A percentile compares a stretch with the other conserved stretches of the same genome.
These are phyloP conservation scores for Spatulosminthurus flaviceps DNA, from an alignment of 2,888 invertebrate genomes.

Conservation along the genomic window DNA sequence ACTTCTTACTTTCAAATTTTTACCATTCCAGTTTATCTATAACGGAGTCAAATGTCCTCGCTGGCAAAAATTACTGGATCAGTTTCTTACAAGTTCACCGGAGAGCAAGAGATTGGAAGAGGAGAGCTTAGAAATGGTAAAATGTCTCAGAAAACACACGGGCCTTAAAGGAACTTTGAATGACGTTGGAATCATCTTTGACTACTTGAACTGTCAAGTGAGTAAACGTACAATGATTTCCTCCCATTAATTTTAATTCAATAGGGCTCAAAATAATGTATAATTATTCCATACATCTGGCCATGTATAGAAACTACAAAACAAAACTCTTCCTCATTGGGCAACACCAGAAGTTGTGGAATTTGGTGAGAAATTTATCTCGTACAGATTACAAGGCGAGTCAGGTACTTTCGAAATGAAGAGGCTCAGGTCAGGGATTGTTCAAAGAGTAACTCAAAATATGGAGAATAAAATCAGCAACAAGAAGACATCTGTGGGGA, in stretches of 20 bases:
- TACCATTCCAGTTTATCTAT: not conserved
- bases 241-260: too few species aligned
- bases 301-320: not conserved
- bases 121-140: not conserved
- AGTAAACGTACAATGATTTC: not conserved
- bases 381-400: not conserved
- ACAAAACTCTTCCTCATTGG: conserved; percentile 11
- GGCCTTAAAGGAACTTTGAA: not conserved
- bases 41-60: not conserved
- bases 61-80: not conserved
- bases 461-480: conserved; percentile 9
- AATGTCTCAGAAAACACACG: not conserved
- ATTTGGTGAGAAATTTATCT: not conserved
- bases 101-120: not conserved
- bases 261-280: too few species aligned
- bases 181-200: not conserved
- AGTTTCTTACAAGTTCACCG: not conserved
- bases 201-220: not conserved
- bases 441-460: not conserved
- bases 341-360: not conserved
- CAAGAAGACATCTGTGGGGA: not conserved
- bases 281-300: not conserved
- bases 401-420: not conserved
- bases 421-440: not conserved
- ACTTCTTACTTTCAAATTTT: too few species aligned